Percentiles rank a stretch among this genome's conserved stretches.
phyloP scores from a whole-genome alignment of 2,113 vertebrate species.

The Myodes glareolus region DNA sequence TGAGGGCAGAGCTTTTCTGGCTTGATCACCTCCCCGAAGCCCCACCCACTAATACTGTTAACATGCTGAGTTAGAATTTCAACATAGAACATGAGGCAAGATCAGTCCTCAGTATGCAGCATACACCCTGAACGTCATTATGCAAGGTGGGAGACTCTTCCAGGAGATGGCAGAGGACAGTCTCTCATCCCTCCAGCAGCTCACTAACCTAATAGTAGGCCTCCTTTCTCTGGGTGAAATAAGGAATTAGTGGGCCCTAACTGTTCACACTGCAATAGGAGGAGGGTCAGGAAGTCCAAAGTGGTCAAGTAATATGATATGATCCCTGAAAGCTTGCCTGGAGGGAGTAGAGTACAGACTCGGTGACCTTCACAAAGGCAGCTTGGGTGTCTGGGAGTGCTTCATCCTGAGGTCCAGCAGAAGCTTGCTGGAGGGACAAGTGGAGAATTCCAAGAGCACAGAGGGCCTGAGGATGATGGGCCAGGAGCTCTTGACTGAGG shows the following conservation, averaged over 20 bases:
- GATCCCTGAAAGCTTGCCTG: slow-evolving; percentile 51
- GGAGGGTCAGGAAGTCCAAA: slow-evolving; percentile 37
- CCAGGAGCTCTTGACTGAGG: not conserved
- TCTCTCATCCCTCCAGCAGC: not conserved
- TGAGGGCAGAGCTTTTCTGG: not conserved
- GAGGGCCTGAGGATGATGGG: not conserved
- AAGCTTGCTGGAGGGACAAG: not conserved
- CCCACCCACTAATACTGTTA: not conserved
- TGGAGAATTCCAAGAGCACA: not conserved
- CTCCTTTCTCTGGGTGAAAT: not conserved
- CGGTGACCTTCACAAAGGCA: slow-evolving; percentile 22
- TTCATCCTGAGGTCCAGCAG: not conserved
- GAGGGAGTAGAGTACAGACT: not conserved
- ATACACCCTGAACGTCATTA: not conserved
- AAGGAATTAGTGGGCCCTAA: not conserved
- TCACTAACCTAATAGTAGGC: not conserved
- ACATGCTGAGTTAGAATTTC: not conserved
- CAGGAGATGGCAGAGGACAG: not conserved
- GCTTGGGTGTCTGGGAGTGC: not conserved
- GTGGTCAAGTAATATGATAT: slow-evolving; percentile 14
- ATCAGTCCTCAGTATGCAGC: not conserved
- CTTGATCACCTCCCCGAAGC: not conserved
- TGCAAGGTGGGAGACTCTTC: not conserved
- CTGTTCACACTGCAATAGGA: not conserved
- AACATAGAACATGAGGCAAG: not conserved